Conservation (phyloP, 2,113 vertebrate genomes). For the Orientallactaga bullata region DNA sequence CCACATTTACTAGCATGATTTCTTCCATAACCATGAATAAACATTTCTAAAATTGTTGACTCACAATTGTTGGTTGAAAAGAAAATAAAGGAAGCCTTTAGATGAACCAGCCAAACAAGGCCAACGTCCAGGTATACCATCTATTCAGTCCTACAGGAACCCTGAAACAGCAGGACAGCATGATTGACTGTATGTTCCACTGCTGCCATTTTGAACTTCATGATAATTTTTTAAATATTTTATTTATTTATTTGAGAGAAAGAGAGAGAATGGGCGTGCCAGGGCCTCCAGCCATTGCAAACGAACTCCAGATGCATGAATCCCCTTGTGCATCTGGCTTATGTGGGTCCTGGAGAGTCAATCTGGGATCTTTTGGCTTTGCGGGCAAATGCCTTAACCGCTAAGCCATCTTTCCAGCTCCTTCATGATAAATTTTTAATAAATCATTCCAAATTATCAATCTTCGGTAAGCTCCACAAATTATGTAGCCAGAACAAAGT, state of each 20-base stretch:
- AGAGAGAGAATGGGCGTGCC: too few relatives aligned
- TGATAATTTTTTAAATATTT: too few relatives aligned
- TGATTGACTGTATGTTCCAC: not conserved
- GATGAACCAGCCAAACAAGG: not conserved
- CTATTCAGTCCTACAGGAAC: not conserved
- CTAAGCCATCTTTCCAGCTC: too few relatives aligned
- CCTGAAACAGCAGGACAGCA: not conserved
- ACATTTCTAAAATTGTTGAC: not conserved
- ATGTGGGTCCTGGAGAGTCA: too few relatives aligned
- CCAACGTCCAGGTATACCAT: not conserved
- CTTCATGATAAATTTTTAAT: not conserved
- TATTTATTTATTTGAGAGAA: too few relatives aligned
- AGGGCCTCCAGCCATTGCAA: too few relatives aligned
- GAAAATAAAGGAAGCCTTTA: not conserved
- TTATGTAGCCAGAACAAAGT: not conserved
- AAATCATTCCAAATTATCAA: not conserved
- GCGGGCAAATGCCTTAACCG: too few relatives aligned
- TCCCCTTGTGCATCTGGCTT: too few relatives aligned
- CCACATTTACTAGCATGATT: not conserved
- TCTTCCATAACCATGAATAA: not conserved
- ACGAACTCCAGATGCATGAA: too few relatives aligned
- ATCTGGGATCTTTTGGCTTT: too few relatives aligned
- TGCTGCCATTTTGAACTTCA: not conserved
- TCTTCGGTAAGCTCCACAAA: not conserved
- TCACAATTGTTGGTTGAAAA: not conserved